These are phyloP conservation scores for Pimephales promelas DNA, from an alignment of 2,113 vertebrate species.

Conservation along the genomic window DNA sequence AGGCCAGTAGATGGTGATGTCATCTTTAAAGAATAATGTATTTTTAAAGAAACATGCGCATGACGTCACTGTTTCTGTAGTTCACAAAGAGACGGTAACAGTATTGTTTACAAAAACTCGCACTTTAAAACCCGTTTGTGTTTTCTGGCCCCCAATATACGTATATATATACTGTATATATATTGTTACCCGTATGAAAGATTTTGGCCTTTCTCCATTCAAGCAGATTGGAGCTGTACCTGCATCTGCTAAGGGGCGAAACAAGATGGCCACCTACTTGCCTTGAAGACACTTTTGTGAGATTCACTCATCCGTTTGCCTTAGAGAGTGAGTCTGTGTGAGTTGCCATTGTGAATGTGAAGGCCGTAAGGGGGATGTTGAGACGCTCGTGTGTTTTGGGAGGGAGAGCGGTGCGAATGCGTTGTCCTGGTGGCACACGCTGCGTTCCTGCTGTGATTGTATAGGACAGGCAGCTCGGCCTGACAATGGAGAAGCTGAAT, in stretches of 20 bases:
- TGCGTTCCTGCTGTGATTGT: neutral
- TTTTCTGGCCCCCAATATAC: no score
- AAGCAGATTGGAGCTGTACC: neutral
- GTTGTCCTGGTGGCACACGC: conserved; percentile 4
- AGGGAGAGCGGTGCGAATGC: neutral
- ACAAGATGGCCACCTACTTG: neutral
- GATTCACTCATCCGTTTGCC: neutral
- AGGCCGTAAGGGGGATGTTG: neutral
- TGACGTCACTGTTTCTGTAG: no score
- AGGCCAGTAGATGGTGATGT: no score
- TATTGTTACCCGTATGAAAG: neutral
- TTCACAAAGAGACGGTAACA: no score
- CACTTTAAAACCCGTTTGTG: no score
- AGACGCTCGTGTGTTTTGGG: neutral
- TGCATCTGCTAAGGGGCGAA: neutral
- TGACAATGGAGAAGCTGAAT: conserved; percentile 11
- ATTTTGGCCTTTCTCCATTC: neutral
- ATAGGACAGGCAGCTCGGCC: neutral
- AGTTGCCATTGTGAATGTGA: conserved; percentile 14
- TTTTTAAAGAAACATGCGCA: no score
- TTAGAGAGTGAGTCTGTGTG: neutral
- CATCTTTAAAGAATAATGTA: no score
- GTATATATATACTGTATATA: no score
- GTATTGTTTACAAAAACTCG: no score
- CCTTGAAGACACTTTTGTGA: neutral